phyloP scores from a whole-genome alignment of 2,888 invertebrate genomes.

The Oxycera nigricornis region DNA sequence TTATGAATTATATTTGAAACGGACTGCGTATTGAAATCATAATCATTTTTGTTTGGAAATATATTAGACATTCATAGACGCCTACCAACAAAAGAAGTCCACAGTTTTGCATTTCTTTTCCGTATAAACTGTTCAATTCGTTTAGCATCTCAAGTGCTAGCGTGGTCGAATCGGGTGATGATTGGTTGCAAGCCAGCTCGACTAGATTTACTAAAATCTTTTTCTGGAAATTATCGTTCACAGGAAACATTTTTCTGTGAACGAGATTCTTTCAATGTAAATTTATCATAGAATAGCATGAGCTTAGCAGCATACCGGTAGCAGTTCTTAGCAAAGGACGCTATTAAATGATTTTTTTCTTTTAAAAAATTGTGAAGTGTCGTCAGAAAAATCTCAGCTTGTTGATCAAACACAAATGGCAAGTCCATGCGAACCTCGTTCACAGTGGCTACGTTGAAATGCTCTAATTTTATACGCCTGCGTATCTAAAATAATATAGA shows the following conservation, averaged over 20 bases:
- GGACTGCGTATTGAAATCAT: background rate
- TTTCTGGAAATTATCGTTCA: conserved; percentile 57
- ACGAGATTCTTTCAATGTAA: background rate
- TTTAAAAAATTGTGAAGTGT: conserved; percentile 66
- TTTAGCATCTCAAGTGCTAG: conserved; percentile 56
- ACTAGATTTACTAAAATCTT: conserved; percentile 56
- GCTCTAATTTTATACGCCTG: conserved; percentile 68
- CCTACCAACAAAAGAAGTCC: conserved; percentile 56
- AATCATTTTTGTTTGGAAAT: background rate
- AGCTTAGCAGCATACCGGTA: conserved; percentile 63
- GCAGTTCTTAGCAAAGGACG: conserved; percentile 67
- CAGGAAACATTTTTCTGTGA: conserved; percentile 56
- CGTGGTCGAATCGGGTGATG: conserved; percentile 54
- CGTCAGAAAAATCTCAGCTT: conserved; percentile 66
- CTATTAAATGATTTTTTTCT: conserved; percentile 64
- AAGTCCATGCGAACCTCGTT: conserved; percentile 67
- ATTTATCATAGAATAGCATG: conserved; percentile 1
- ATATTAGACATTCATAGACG: background rate
- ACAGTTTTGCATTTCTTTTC: conserved; percentile 57
- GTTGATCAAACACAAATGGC: conserved; percentile 65
- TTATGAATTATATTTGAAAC: background rate
- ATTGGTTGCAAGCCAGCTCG: conserved; percentile 57
- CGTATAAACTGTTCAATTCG: conserved; percentile 55
- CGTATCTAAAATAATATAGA: conserved; percentile 53
- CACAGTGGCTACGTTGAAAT: conserved; percentile 67